A percentile compares a stretch with the other conserved stretches of the same genome.
These are phyloP conservation scores for Dipodomys ordii DNA, from an alignment of 2,113 vertebrate genomes.

Conservation along the genomic window DNA sequence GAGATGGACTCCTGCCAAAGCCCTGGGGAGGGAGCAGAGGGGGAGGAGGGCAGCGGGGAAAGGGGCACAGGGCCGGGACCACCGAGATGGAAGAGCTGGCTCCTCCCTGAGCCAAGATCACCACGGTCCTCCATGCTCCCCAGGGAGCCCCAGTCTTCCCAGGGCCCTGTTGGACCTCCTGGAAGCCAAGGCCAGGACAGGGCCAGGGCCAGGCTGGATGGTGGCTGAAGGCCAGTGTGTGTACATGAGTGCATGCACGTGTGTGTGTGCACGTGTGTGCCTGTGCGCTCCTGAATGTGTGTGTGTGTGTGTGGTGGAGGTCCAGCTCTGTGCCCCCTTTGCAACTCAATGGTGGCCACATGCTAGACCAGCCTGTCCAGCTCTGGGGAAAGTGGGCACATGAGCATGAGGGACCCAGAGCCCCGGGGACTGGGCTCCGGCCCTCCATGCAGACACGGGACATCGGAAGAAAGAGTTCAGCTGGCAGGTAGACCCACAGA, in stretches of 20 bases:
- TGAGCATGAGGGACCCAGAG: neutral
- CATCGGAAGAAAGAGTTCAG: neutral
- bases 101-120: neutral
- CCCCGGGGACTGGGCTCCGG: neutral
- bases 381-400: neutral
- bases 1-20: neutral
- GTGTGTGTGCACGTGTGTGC: too few species aligned
- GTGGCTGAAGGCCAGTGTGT: neutral
- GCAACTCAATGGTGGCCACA: neutral
- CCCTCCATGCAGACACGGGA: neutral
- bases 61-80: too few species aligned
- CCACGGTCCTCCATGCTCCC: neutral
- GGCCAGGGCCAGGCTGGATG: neutral
- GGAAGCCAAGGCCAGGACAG: neutral
- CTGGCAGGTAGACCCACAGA: neutral
- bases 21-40: too few species aligned
- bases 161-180: neutral
- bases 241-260: neutral
- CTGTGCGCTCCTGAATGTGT: neutral
- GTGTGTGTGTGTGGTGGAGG: too few species aligned
- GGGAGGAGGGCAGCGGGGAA: too few species aligned
- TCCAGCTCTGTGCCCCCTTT: neutral
- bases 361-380: neutral
- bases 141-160: conserved; percentile 23
- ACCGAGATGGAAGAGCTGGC: neutral